phyloP scores from a whole-genome alignment of 2,113 vertebrate genomes.

The Prochilodus magdalenae region DNA sequence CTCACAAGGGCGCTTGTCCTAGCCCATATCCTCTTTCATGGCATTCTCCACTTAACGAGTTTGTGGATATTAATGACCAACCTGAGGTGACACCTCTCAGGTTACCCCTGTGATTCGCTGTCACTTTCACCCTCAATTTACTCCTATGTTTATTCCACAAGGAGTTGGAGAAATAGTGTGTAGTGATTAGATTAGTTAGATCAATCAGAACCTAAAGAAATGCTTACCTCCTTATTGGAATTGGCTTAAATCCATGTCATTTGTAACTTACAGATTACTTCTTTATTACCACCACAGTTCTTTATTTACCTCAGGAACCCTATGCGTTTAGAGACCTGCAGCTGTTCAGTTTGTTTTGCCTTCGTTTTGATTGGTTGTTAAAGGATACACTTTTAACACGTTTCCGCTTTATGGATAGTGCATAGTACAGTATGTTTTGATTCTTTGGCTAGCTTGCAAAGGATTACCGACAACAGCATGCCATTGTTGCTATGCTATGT shows the following conservation, averaged over 20 bases:
- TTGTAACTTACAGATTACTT: not conserved
- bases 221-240: not conserved
- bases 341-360: too few relatives aligned
- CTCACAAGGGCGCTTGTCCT: conserved; percentile 22
- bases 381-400: not conserved
- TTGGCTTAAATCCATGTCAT: not conserved
- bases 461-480: not conserved
- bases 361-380: too few relatives aligned
- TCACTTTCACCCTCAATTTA: not conserved
- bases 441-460: not conserved
- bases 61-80: conserved; percentile 60
- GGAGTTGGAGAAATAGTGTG: not conserved
- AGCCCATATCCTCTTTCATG: conserved; percentile 57
- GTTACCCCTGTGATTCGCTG: conserved; percentile 40
- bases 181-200: not conserved
- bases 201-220: not conserved
- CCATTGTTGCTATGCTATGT: not conserved
- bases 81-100: conserved; percentile 46
- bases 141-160: not conserved
- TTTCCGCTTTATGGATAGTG: not conserved
- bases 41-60: conserved; percentile 63
- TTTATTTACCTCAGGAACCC: not conserved
- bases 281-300: not conserved
- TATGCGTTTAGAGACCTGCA: too few relatives aligned
- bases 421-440: not conserved